phyloP scores from a whole-genome alignment of 2,797 vertebrate genomes.

The Gobionotothen gibberifrons region DNA sequence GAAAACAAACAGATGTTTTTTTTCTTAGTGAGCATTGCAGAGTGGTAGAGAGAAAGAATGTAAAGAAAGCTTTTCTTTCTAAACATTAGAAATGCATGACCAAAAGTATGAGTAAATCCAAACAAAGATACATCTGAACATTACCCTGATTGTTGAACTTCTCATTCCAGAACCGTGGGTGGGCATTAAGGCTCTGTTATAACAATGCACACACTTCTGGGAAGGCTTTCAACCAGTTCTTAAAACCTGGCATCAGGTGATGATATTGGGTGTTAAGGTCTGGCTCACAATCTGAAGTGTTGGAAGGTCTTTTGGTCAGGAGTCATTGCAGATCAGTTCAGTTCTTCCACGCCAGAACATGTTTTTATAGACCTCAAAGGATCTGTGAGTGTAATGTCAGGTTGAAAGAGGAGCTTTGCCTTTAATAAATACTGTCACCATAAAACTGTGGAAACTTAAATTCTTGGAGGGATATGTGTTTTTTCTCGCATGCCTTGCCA shows the following conservation, averaged over 20 bases:
- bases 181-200: no score
- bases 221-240: not conserved
- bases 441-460: no score
- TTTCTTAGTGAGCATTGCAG: conserved; percentile 1
- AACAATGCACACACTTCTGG: not conserved
- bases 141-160: not conserved
- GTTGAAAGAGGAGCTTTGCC: no score
- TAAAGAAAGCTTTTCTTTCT: not conserved
- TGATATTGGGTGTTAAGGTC: not conserved
- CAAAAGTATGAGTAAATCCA: not conserved
- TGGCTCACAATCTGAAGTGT: not conserved
- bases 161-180: no score
- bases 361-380: not conserved
- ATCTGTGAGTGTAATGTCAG: not conserved
- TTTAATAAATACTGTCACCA: no score
- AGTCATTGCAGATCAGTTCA: conserved; percentile 3
- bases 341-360: not conserved
- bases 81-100: not conserved
- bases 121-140: not conserved
- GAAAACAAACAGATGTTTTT: no score
- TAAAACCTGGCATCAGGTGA: not conserved
- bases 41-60: not conserved
- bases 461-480: no score
- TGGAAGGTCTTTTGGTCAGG: not conserved
- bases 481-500: no score